Evolutionary conservation across 2,797 vertebrate species (phyloP), one percentile per base, ranked within the genome.

Genomic region (Micrastur ruficollis): DNA sequence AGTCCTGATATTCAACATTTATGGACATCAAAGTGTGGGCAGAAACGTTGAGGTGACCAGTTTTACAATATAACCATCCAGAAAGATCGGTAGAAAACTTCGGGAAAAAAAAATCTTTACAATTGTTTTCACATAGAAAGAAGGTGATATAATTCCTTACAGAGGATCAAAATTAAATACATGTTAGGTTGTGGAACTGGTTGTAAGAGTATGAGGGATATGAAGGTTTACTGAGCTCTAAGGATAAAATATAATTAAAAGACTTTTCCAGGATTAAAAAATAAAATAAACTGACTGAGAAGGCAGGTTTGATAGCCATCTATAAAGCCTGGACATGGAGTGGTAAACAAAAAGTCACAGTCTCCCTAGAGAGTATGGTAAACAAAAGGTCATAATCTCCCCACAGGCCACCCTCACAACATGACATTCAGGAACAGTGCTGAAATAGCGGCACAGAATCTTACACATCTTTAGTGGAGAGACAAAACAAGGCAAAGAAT

Each of bases 181-280:
- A 36, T 66, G 5, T 62, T 29, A 80, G 83, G 58, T 36, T 94
- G 40, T 80, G 79, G 25, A 95, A 86, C 25, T 81, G n/a, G 17
- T 79, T 95, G 38, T 52, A 84, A 73, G 65, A 46, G 5, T 89
- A 44, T 87, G 79, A 92, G 8, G 55, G 8, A 87, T 72, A 42
- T 81, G 63, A 88, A 76, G 12, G 17, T 95, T 96, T 94, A 75
- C 85, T 76, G 84, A 91, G 70, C 80, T 92, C 49, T 78, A 66
- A 14, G 46, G 44, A 90, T 90, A 93, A 95, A 25, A 67, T 75
- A 42, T 46, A 93, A 89, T 92, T 95, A 91, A 95, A 94, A 94
- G 22, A 47, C 20, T 49, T 34, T 90, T 8, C 29, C n/a, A 90
- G 34, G 36, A 95, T 93, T 86, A 56, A 79, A 93, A 94, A 72